Base-by-base conservation (phyloP, 2,797 vertebrate species). In the Cottoperca gobio region DNA sequence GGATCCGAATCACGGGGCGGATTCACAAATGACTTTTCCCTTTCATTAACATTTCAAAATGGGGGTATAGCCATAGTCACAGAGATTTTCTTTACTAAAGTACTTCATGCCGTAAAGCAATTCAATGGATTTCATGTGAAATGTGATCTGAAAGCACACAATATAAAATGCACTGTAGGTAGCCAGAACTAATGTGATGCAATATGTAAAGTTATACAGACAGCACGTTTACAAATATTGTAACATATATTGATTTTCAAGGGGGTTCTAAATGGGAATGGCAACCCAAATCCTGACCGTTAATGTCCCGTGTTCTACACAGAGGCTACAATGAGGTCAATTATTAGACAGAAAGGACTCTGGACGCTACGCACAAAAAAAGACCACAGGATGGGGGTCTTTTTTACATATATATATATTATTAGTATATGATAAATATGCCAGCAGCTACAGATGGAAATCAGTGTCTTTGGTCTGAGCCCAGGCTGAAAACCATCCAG, bases 371-470 rank as follows among this genome's bases (percentile, higher is more conserved):
- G 2, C 24, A 55, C 37, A 50, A 16, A 54, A 59, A 62, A 52
- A 60, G 61, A 35, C 11, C 37, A 40, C 42, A 37, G 28, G 11
- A n/a, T 58, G n/a, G n/a, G n/a, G n/a, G n/a, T n/a, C n/a, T n/a
- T n/a, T n/a, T n/a, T n/a, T n/a, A n/a, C n/a, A n/a, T n/a, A n/a
- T n/a, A n/a, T n/a, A n/a, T n/a, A n/a, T n/a, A n/a, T n/a, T n/a
- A n/a, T n/a, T n/a, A n/a, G 28, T 33, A 65, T 24, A 33, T 19
- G 48, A 59, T 70, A 4, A 55, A 71, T 64, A 59, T 68, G 67
- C 82, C 78, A 76, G 63, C 28, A 65, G 31, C 46, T 53, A 59
- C 71, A 81, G 68, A 72, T 78, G 78, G 39, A 76, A 76, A 73
- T 79, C 79, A 61, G 49, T 53, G 43, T 69, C 42, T 79, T 73